Evolutionary conservation across 2,888 invertebrate genomes (phyloP), one percentile per base, ranked within the genome.

Genomic region (Drosophila austrosaltans): DNA sequence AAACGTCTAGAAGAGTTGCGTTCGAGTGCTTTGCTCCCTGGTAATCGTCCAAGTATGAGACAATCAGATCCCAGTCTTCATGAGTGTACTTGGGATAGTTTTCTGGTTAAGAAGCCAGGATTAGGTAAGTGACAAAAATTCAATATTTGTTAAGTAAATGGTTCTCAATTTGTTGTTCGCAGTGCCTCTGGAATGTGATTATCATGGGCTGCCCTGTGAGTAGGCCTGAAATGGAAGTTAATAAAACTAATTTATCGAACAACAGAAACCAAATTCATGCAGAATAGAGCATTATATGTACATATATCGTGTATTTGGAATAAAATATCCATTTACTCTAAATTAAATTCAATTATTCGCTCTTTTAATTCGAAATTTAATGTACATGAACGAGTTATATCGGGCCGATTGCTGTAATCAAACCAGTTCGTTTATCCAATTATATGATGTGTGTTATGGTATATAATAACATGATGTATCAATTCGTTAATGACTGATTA

Each of bases 11-110:
- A 90, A 7, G 90, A 92, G 16, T 91, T 93, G 66, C 90, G 93
- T n/a, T 79, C 90, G 53, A 92, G 92, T 0, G 92, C 93, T 0
- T 63, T 93, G 16, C 88, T 92, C 0, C 91, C 93, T 0, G 78
- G 66, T 1, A 92, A 92, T 65, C 94, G 94, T 69, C 77, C 92
- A 0, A 92, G 93, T 0, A 93, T 93, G 75, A 90, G 92, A 0
- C 91, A 90, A 1, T 93, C 93, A 1, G 92, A 95, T 91, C 95
- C 95, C 0, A 79, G 80, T 0, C 78, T 91, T 5, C 94, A 94
- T 92, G 93, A 94, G 62, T 92, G 93, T 61, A 93, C 93, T 0
- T 95, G 95, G 95, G 92, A 93, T 1, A 93, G 92, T 77, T 95
- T 71, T 59, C 69, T 74, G 20, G 75, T 80, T 3, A 72, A 76